phyloP scores from a whole-genome alignment of 2,888 invertebrate genomes.

The Sinodicranocentrus sp. region DNA sequence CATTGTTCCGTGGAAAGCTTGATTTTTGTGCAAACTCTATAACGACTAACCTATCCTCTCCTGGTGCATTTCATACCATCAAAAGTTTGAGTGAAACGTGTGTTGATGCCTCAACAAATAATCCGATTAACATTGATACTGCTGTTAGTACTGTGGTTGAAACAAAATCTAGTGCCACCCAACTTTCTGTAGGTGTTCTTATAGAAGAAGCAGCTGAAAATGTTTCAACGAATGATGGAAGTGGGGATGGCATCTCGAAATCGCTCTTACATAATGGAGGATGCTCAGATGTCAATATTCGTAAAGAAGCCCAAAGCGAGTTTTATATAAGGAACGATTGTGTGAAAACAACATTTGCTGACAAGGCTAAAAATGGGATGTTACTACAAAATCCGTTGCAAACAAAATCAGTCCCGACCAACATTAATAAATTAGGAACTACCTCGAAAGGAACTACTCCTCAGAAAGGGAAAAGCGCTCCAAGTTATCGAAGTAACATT shows the following conservation, averaged over 20 bases:
- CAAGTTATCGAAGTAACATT: constrained; percentile 71
- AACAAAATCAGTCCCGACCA: constrained; percentile 66
- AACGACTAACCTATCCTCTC: constrained; percentile 46
- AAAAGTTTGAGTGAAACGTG: constrained; percentile 46
- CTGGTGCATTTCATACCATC: constrained; percentile 3
- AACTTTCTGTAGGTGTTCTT: constrained; percentile 71
- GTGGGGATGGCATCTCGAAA: constrained; percentile 22
- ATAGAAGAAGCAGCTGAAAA: constrained; percentile 55
- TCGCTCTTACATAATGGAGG: background rate
- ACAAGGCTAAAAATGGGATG: constrained; percentile 71
- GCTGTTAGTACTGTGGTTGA: constrained; percentile 56
- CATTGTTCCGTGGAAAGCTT: constrained; percentile 37
- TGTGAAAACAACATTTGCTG: constrained; percentile 66
- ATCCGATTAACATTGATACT: constrained; percentile 56
- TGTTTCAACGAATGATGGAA: constrained; percentile 37
- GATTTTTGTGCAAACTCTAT: constrained; percentile 15
- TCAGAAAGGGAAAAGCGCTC: constrained; percentile 41
- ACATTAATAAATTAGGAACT: constrained; percentile 61
- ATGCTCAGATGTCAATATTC: background rate
- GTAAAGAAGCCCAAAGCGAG: background rate
- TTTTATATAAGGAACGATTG: background rate
- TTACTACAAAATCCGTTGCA: constrained; percentile 54
- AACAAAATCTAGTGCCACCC: constrained; percentile 72
- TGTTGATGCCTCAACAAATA: constrained; percentile 36
- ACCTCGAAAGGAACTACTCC: background rate